Evolutionary conservation across 2,113 vertebrate species (phyloP).

Genomic region (Apteryx owenii): DNA sequence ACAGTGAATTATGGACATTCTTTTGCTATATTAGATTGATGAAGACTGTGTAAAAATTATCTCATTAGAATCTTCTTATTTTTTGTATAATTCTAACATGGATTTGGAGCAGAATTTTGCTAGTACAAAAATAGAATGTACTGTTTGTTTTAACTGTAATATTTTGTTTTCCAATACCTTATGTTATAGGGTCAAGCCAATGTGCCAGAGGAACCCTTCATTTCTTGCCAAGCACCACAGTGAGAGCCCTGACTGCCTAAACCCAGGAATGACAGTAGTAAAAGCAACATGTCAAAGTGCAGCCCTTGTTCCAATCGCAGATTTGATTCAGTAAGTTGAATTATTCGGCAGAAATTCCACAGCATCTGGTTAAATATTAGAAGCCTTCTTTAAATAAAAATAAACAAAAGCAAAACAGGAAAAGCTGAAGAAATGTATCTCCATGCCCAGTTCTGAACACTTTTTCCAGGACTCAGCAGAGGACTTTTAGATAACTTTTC

Average conservation of each 20-base stretch:
- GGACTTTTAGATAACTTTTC: not conserved
- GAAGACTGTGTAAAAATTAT: not conserved
- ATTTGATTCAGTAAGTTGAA: not conserved
- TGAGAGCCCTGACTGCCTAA: not conserved
- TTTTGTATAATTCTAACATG: not conserved
- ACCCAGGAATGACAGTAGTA: not conserved
- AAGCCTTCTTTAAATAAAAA: not conserved
- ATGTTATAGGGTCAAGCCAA: not conserved
- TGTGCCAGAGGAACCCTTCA: fast-evolving
- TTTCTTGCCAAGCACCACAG: not conserved
- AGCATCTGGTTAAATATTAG: not conserved
- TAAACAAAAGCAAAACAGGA: not conserved
- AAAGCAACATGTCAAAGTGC: not conserved
- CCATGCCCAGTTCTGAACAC: not conserved
- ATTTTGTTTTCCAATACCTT: not conserved
- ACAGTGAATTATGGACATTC: not conserved
- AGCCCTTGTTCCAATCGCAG: not conserved
- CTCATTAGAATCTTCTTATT: not conserved
- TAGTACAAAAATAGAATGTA: not conserved
- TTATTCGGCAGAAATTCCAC: not conserved
- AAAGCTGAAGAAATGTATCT: not conserved
- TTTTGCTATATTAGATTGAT: not conserved
- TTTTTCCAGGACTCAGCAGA: not conserved
- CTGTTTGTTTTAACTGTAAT: not conserved
- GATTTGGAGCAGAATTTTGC: not conserved